Evolutionary conservation across 1,140 invertebrate species (phyloP), one percentile per base, ranked within the genome.

Genomic region (Heliconius nattereri): DNA sequence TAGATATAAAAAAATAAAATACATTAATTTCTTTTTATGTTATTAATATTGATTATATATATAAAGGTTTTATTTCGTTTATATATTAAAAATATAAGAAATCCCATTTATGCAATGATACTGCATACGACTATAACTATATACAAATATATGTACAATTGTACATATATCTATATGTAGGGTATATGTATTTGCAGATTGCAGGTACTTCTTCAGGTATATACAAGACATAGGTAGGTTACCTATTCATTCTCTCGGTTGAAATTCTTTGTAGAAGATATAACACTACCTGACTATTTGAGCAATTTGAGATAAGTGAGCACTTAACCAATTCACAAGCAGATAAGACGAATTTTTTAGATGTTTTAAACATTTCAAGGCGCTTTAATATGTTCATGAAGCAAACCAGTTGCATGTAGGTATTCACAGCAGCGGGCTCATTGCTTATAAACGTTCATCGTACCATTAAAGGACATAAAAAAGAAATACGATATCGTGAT

Each of bases 321-420:
- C 84, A 84, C 81, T 86, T 86, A 85, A 84, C 81, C 83, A 86
- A 87, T 86, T 85, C 76, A 83, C 78, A 37, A 54, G 19, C 73
- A 78, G 72, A 66, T 78, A 78, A 82, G 74, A 70, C 70, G 72
- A 49, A 80, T 83, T 78, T 75, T 78, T 72, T 37, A 76, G n/a
- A 60, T 52, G 35, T 72, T 72, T 71, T 71, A 76, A 66, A 73
- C 35, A 35, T 40, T 26, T 72, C 29, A 16, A 79, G 5, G 40
- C 35, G 19, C 71, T 71, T 71, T 32, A 35, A 71, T 75, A 79
- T 79, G 71, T 75, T 70, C 57, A 35, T 79, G 40, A 71, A 75
- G 19, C 35, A 79, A 75, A 79, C 78, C 78, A 52, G 78, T 79
- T 78, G 8, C 32, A 60, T 29, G 26, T 52, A 52, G 49, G 7